Evolutionary conservation across 2,113 vertebrate species (phyloP).

Genomic region (Petromus typicus): DNA sequence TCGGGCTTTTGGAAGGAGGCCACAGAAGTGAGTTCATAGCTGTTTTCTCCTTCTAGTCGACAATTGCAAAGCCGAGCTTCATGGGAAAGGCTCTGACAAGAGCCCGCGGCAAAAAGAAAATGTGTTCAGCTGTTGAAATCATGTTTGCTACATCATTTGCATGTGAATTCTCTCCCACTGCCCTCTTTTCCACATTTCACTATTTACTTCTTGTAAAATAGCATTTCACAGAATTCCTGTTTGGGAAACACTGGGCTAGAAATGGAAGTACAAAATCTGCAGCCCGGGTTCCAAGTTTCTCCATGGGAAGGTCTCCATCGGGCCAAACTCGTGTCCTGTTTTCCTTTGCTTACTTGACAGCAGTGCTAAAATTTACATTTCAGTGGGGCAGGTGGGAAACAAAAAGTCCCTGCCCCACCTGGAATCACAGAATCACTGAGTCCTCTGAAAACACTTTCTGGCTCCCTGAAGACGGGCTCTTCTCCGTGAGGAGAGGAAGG

Average conservation of each 20-base stretch:
- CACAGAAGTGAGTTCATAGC: not conserved
- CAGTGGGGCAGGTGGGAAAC: not conserved
- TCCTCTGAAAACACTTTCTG: not conserved
- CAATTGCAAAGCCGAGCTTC: not conserved
- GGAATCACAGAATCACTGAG: not conserved
- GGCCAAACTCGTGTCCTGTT: too few relatives aligned
- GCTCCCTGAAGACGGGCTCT: not conserved
- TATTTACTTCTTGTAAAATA: not conserved
- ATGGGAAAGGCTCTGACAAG: not conserved
- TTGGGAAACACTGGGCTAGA: not conserved
- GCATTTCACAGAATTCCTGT: not conserved
- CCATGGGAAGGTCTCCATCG: too few relatives aligned
- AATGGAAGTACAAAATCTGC: not conserved
- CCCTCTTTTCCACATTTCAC: not conserved
- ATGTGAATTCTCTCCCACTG: rapidly evolving
- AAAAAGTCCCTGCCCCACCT: not conserved
- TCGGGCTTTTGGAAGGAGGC: not conserved
- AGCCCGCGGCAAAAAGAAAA: not conserved
- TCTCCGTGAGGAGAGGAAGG: too few relatives aligned
- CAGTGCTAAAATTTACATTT: not conserved
- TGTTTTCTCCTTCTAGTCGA: not conserved
- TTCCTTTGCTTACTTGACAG: not conserved
- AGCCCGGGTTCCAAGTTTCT: not conserved
- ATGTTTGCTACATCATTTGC: not conserved
- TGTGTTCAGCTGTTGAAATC: not conserved